Percentiles rank a stretch among this genome's conserved stretches.
Conservation (phyloP, 1,140 invertebrate genomes). For the Drosophila murphyi region DNA sequence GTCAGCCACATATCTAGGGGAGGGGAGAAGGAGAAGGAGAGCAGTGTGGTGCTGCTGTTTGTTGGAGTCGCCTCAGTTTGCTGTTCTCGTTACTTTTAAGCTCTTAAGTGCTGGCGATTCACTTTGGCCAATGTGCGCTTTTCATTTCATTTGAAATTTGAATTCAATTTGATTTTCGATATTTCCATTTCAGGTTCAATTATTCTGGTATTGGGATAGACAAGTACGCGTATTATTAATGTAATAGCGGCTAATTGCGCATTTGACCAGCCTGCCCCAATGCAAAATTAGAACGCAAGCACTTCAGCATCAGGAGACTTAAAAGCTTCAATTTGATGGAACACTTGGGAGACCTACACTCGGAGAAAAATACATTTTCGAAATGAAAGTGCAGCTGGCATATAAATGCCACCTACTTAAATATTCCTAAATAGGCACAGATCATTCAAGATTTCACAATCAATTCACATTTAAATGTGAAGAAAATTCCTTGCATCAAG, state of each 20-base stretch:
- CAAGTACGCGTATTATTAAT: constrained; percentile 81
- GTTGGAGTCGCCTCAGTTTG: not conserved
- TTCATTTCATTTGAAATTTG: constrained; percentile 63
- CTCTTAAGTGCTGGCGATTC: constrained; percentile 76
- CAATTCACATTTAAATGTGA: no score
- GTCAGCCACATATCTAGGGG: not conserved
- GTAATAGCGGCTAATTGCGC: constrained; percentile 79
- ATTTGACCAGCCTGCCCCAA: constrained; percentile 53
- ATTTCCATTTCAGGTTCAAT: constrained; percentile 60
- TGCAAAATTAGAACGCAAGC: constrained; percentile 72
- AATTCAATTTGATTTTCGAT: constrained; percentile 41
- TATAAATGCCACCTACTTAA: no score
- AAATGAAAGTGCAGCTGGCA: no score
- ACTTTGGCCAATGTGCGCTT: constrained; percentile 76
- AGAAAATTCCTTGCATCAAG: no score
- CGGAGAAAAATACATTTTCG: not conserved
- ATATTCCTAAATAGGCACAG: no score
- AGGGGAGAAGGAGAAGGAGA: not conserved
- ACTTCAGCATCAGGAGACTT: constrained; percentile 69
- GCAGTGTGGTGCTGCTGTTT: no score
- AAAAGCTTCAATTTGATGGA: constrained; percentile 81
- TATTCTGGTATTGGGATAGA: constrained; percentile 44
- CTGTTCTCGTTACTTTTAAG: constrained; percentile 56
- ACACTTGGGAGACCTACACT: constrained; percentile 53
- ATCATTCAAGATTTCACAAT: no score